Evolutionary conservation across 2,113 vertebrate species (phyloP).

Genomic region (Psephotus haematonotus): DNA sequence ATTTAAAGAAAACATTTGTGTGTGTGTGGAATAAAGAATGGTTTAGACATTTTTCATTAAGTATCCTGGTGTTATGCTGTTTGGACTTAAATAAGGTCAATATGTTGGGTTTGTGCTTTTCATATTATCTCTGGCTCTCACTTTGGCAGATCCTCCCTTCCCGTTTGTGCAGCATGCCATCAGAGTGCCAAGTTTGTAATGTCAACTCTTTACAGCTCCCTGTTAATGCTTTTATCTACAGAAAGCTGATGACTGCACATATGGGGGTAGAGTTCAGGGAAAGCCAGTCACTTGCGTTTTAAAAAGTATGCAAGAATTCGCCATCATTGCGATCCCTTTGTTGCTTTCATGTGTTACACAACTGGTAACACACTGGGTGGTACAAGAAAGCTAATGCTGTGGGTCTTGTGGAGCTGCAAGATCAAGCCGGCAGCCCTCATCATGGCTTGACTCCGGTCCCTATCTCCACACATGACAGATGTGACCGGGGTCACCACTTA

Average conservation of each 20-base stretch:
- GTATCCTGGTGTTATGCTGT: not conserved
- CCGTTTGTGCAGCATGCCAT: not conserved
- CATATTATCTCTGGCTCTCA: constrained; percentile 4
- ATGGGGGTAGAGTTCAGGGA: not conserved
- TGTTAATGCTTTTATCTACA: constrained; percentile 48
- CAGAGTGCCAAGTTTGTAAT: constrained; percentile 31
- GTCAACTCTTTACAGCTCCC: constrained; percentile 42
- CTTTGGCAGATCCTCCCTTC: constrained; percentile 33
- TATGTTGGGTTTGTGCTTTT: constrained; percentile 37
- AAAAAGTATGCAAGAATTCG: not conserved
- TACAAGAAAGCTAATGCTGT: not conserved
- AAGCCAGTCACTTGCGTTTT: not conserved
- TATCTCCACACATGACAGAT: not conserved
- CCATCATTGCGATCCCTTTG: not conserved
- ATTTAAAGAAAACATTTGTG: constrained; percentile 47
- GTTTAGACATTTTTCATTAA: not conserved
- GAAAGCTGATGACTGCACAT: constrained; percentile 17
- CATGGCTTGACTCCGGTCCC: not conserved
- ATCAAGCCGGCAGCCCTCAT: not conserved
- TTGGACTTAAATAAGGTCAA: constrained; percentile 63
- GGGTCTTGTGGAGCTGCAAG: not conserved
- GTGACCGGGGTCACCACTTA: fast-evolving
- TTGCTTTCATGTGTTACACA: fast-evolving
- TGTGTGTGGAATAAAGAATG: not conserved
- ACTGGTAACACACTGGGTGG: not conserved